Evolutionary conservation across 1,140 invertebrate species (phyloP).

Genomic region (Bombus vancouverensis): DNA sequence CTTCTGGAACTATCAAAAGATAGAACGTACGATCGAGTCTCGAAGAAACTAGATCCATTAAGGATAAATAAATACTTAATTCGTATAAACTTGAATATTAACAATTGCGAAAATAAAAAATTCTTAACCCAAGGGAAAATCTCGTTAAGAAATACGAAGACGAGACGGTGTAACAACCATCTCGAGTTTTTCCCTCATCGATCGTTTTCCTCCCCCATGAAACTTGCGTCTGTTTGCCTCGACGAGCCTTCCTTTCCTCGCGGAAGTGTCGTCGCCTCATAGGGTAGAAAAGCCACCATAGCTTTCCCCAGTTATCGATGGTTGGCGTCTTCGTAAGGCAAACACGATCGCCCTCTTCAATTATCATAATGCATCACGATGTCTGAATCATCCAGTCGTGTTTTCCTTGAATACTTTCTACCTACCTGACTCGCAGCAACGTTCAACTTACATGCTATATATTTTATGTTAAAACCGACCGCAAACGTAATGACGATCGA

Average conservation of each 20-base stretch:
- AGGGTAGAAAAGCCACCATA: neutral
- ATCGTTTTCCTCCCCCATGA: conserved; percentile 40
- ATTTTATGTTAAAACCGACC: neutral
- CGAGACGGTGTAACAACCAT: conserved; percentile 38
- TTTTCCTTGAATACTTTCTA: neutral
- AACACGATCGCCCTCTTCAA: neutral
- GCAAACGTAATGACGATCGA: neutral
- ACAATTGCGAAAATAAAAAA: neutral
- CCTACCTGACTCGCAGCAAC: neutral
- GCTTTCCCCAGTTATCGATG: neutral
- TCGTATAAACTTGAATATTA: neutral
- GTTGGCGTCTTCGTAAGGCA: neutral
- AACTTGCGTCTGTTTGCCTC: conserved; percentile 52
- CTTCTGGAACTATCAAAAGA: neutral
- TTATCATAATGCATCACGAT: neutral
- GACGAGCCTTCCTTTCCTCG: conserved; percentile 11
- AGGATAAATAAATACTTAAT: neutral
- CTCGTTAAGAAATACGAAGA: neutral
- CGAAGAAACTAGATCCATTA: neutral
- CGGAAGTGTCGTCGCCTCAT: neutral
- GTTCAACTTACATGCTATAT: no score
- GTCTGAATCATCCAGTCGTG: neutral
- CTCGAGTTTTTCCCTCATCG: conserved; percentile 48
- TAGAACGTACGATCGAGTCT: neutral
- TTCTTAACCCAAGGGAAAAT: neutral